These are phyloP conservation scores for Cryptomyrus ogoouensis DNA, from an alignment of 2,113 vertebrate genomes.

Conservation along the genomic window DNA sequence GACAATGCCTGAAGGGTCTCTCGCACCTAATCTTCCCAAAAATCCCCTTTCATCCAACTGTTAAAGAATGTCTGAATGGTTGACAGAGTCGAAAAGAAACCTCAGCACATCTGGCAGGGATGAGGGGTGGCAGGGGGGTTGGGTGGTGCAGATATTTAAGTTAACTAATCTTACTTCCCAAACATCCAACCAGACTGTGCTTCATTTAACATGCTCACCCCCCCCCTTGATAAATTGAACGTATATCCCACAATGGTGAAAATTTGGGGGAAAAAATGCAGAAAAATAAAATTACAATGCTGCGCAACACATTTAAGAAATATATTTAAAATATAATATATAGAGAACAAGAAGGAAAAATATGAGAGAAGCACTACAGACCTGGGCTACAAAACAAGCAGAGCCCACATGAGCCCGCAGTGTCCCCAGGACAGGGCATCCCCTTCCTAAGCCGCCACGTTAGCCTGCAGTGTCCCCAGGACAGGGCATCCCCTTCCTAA, in stretches of 20 bases:
- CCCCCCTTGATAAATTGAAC: neutral
- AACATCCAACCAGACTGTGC: slow-evolving; percentile 70
- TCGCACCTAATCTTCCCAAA: slow-evolving; percentile 95
- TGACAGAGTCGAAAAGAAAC: slow-evolving; percentile 70
- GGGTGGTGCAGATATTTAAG: slow-evolving; percentile 54
- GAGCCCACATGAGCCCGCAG: neutral
- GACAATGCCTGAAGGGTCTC: slow-evolving; percentile 93
- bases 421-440: too few species aligned
- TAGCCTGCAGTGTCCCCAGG: too few species aligned
- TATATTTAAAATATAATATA: neutral
- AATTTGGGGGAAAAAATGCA: slow-evolving; percentile 41
- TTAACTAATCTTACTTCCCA: slow-evolving; percentile 92
- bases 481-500: too few species aligned
- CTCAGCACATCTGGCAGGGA: slow-evolving; percentile 75
- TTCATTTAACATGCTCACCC: neutral
- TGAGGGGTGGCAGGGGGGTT: slow-evolving; percentile 23
- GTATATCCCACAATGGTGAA: slow-evolving; percentile 39
- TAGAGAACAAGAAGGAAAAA: neutral
- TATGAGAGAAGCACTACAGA: neutral
- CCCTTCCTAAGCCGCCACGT: neutral
- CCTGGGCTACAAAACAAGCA: neutral
- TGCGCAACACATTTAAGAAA: neutral
- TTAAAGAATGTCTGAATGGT: slow-evolving; percentile 97
- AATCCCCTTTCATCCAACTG: slow-evolving; percentile 99
- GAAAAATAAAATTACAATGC: slow-evolving; percentile 47